These are phyloP conservation scores for Marmota monax DNA, from an alignment of 2,113 vertebrate species.

Conservation along the genomic window DNA sequence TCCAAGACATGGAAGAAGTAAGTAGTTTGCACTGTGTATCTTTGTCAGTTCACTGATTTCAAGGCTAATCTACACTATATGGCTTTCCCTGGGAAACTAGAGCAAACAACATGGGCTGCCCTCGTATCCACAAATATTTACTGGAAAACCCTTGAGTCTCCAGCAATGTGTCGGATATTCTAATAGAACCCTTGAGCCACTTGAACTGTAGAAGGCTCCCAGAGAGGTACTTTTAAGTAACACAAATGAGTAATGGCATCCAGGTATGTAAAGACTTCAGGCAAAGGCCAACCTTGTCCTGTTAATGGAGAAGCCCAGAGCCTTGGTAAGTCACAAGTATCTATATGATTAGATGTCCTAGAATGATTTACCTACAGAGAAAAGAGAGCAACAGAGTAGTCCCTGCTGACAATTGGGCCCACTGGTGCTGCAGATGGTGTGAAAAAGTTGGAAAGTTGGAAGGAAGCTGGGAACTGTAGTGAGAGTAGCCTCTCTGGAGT, in stretches of 20 bases:
- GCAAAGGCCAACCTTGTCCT: neutral
- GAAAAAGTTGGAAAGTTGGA: neutral
- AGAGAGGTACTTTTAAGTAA: neutral
- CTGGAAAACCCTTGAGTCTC: constrained; percentile 12
- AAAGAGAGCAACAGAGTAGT: neutral
- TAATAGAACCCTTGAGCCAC: neutral
- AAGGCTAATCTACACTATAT: neutral
- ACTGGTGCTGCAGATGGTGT: neutral
- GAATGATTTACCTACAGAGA: constrained; percentile 20
- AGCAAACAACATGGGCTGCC: neutral
- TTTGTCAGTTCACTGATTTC: neutral
- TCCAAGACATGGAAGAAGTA: neutral
- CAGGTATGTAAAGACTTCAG: neutral
- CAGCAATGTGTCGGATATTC: neutral
- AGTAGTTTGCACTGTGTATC: neutral
- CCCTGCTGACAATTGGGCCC: neutral
- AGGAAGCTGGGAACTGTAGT: neutral
- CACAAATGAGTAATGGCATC: constrained; percentile 26
- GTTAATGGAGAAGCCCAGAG: neutral
- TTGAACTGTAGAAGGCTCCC: neutral
- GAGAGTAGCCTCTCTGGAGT: neutral
- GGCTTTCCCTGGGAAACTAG: neutral
- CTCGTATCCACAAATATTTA: constrained; percentile 24
- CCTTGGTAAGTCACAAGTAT: neutral
- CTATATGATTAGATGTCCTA: neutral